phyloP scores from a whole-genome alignment of 2,113 vertebrate species.

The Bungarus multicinctus region DNA sequence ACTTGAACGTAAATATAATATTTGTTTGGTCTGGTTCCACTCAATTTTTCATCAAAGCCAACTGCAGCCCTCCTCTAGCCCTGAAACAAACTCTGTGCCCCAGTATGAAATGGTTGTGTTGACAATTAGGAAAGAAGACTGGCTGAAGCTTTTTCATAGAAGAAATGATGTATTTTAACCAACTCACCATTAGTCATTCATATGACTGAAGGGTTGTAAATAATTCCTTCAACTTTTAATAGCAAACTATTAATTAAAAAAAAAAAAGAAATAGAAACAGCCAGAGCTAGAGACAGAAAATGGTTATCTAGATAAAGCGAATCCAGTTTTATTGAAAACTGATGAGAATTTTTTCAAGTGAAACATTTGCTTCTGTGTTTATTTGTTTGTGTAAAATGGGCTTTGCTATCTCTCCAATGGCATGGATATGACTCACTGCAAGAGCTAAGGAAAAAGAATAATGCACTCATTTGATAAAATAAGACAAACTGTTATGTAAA shows the following conservation, averaged over 20 bases:
- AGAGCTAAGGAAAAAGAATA: conserved; percentile 12
- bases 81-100: not conserved
- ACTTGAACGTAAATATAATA: not conserved
- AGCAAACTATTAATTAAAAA: not conserved
- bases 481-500: conserved; percentile 35
- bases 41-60: not conserved
- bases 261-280: not conserved
- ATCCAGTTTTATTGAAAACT: not conserved
- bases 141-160: not conserved
- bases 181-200: not conserved
- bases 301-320: conserved; percentile 1
- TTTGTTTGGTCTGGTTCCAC: not conserved
- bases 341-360: not conserved
- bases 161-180: not conserved
- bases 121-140: not conserved
- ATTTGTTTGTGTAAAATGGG: conserved; percentile 7
- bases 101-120: not conserved
- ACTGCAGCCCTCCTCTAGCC: not conserved
- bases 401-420: not conserved
- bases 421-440: not conserved
- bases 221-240: not conserved
- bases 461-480: conserved; percentile 22
- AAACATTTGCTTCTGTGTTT: conserved; percentile 19
- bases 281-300: not conserved
- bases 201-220: not conserved